Conservation (phyloP, 2,888 invertebrate species). For the Drosophila affinis region DNA sequence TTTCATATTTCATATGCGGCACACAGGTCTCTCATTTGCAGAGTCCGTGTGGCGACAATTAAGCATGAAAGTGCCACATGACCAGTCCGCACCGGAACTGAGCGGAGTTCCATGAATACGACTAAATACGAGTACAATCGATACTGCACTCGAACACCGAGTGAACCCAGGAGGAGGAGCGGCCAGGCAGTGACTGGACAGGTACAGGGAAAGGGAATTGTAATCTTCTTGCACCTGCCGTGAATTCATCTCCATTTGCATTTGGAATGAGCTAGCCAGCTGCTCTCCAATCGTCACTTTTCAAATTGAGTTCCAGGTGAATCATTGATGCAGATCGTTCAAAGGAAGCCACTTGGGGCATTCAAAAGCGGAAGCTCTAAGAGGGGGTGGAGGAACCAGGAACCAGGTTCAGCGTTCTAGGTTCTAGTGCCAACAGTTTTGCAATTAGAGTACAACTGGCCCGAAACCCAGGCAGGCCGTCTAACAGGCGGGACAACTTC, state of each 20-base stretch:
- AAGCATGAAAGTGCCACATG: not conserved
- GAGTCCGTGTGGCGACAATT: slow-evolving; percentile 10
- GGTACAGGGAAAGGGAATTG: not conserved
- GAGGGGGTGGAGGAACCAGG: not conserved
- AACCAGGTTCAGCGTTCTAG: slow-evolving; percentile 1
- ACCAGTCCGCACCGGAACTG: too few species aligned
- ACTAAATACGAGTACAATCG: not conserved
- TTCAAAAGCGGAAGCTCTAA: not conserved
- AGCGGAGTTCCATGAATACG: slow-evolving; percentile 15
- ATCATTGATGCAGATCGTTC: slow-evolving; percentile 18
- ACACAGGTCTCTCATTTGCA: not conserved
- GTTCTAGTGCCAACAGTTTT: slow-evolving; percentile 8
- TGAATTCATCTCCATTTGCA: slow-evolving; percentile 22
- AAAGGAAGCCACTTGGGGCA: not conserved
- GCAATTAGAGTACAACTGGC: slow-evolving; percentile 31
- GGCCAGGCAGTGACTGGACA: not conserved
- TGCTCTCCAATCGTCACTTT: slow-evolving; percentile 6
- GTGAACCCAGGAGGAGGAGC: too few species aligned
- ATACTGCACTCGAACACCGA: not conserved
- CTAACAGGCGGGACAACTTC: not conserved
- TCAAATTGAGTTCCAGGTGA: slow-evolving; percentile 11
- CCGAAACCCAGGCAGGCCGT: not conserved
- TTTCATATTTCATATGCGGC: slow-evolving; percentile 23
- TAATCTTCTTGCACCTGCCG: slow-evolving; percentile 18
- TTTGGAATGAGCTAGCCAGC: not conserved